A percentile compares a stretch with the other conserved stretches of the same genome.
phyloP scores from a whole-genome alignment of 2,888 invertebrate genomes.

The Synanthedon myopaeformis region DNA sequence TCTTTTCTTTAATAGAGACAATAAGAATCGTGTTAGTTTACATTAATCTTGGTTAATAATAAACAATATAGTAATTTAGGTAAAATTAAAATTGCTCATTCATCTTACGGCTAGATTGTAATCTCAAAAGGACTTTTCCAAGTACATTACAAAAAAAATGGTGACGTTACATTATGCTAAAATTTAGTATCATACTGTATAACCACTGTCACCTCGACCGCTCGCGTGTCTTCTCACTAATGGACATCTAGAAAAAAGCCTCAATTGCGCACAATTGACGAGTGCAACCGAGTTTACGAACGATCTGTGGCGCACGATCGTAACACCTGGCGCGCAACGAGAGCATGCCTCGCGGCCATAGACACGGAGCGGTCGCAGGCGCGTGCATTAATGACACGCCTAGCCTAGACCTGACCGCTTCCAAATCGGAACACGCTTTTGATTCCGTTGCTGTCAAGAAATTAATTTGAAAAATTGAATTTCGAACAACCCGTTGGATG shows the following conservation, averaged over 20 bases:
- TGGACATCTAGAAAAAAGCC: slow-evolving; percentile 52
- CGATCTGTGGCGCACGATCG: slow-evolving; percentile 47
- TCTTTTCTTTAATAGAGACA: no score
- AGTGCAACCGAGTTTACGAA: slow-evolving; percentile 33
- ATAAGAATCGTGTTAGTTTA: no score
- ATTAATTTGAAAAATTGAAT: not conserved
- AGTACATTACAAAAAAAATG: no score
- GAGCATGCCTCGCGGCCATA: slow-evolving; percentile 28
- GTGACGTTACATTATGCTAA: not conserved
- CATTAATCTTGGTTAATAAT: no score
- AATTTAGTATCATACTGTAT: slow-evolving; percentile 24
- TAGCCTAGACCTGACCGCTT: slow-evolving; percentile 12
- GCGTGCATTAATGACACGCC: slow-evolving; percentile 37
- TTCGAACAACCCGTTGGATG: not conserved
- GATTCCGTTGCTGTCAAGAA: not conserved
- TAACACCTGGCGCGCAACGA: slow-evolving; percentile 36
- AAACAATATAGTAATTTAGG: no score
- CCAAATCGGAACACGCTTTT: slow-evolving; percentile 38
- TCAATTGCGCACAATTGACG: slow-evolving; percentile 57
- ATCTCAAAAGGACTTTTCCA: no score
- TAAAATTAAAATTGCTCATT: no score
- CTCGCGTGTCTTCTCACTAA: slow-evolving; percentile 57
- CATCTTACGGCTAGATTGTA: no score
- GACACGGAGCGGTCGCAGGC: slow-evolving; percentile 21
- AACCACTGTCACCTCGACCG: slow-evolving; percentile 22